Evolutionary conservation across 2,888 invertebrate genomes (phyloP).

Genomic region (Phengaris alcon): DNA sequence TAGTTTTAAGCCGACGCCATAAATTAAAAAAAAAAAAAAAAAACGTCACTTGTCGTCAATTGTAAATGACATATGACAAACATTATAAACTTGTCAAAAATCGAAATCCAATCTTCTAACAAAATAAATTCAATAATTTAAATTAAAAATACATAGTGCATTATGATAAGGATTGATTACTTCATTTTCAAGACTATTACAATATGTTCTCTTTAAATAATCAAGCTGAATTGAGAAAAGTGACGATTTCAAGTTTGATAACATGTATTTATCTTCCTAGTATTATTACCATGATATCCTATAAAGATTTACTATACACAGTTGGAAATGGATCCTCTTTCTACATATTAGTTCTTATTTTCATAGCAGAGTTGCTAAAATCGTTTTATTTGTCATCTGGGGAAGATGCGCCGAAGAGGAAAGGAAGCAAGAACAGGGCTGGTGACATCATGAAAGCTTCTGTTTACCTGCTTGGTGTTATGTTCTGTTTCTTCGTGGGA

Average conservation of each 20-base stretch:
- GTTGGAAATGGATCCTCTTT: conserved; percentile 79
- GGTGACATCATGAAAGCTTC: conserved; percentile 75
- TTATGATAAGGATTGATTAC: neutral
- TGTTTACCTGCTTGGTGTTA: conserved; percentile 65
- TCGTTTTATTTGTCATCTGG: conserved; percentile 60
- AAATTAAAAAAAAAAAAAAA: no score
- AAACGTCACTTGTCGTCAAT: no score
- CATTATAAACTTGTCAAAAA: no score
- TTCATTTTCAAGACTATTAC: neutral
- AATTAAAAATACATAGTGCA: neutral
- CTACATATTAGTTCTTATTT: conserved; percentile 64
- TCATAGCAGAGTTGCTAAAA: conserved; percentile 78
- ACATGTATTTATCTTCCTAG: conserved; percentile 82
- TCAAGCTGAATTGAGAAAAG: conserved; percentile 63
- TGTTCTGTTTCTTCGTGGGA: conserved; percentile 77
- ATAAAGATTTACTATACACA: conserved; percentile 78
- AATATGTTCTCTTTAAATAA: conserved; percentile 61
- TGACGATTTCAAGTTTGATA: conserved; percentile 75
- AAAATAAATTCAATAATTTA: neutral
- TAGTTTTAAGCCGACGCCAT: no score
- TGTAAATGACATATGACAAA: no score
- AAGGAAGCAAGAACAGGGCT: conserved; percentile 60
- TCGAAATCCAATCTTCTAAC: no score
- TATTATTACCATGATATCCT: conserved; percentile 77
- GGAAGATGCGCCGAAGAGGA: conserved; percentile 63